phyloP scores from a whole-genome alignment of 2,888 invertebrate genomes.

The Euproctis similis region DNA sequence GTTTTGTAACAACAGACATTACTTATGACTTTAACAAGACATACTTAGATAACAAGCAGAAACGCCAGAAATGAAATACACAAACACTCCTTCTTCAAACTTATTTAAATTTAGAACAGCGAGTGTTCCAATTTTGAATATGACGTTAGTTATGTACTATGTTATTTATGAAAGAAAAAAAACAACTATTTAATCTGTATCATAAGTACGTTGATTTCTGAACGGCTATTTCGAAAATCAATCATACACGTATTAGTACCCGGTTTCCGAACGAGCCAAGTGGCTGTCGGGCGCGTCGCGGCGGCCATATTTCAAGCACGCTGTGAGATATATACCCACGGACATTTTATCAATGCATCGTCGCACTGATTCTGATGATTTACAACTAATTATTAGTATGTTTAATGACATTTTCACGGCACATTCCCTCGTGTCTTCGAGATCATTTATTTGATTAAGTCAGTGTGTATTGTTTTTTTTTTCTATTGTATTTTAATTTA shows the following conservation, averaged over 20 bases:
- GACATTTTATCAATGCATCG: conserved; percentile 73
- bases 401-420: conserved; percentile 70
- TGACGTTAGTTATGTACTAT: conserved; percentile 5
- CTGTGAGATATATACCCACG: conserved; percentile 66
- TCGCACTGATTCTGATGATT: conserved; percentile 69
- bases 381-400: conserved; percentile 69
- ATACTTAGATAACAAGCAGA: conserved; percentile 26
- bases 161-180: no score
- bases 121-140: conserved; percentile 12
- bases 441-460: conserved; percentile 54
- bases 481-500: conserved; percentile 14
- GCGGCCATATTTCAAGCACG: conserved; percentile 64
- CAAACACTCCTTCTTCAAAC: no score
- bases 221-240: conserved; percentile 47
- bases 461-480: conserved; percentile 24
- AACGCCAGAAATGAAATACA: conserved; percentile 25
- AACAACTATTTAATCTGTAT: conserved; percentile 6
- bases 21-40: conserved; percentile 55
- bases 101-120: background rate
- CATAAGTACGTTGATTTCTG: conserved; percentile 12
- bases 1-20: conserved; percentile 62
- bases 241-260: conserved; percentile 64
- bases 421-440: conserved; percentile 55
- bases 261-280: conserved; percentile 62
- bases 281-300: conserved; percentile 58